These are phyloP conservation scores for Mola mola DNA, from an alignment of 2,113 vertebrate genomes.

Conservation along the genomic window DNA sequence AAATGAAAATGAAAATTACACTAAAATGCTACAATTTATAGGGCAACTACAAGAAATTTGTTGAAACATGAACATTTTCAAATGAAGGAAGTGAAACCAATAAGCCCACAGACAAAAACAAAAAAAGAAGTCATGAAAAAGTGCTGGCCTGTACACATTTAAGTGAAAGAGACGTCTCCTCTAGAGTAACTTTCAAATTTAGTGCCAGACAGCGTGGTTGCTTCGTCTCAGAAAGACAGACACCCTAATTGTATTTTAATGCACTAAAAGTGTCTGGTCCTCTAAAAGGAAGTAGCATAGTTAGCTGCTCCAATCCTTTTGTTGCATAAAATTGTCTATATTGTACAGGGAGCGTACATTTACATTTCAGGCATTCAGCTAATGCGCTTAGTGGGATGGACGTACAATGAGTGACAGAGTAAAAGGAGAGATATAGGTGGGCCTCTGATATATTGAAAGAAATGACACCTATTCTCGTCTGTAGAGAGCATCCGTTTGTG, in stretches of 20 bases:
- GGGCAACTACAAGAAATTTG: too few relatives aligned
- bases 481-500: constrained; percentile 19
- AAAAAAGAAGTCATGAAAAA: constrained; percentile 13
- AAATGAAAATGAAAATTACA: too few relatives aligned
- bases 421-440: background rate
- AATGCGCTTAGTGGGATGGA: constrained; percentile 25
- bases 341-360: constrained; percentile 59
- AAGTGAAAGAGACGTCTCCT: constrained; percentile 29
- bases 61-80: background rate
- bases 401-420: constrained; percentile 4
- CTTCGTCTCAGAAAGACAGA: constrained; percentile 59
- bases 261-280: constrained; percentile 70
- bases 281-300: constrained; percentile 26
- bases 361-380: constrained; percentile 58
- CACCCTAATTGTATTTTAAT: constrained; percentile 63
- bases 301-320: constrained; percentile 15
- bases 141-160: constrained; percentile 18
- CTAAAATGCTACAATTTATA: too few relatives aligned
- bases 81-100: background rate
- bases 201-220: constrained; percentile 57
- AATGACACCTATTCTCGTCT: constrained; percentile 41
- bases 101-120: constrained; percentile 10
- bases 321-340: constrained; percentile 44
- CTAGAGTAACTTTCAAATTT: constrained; percentile 40
- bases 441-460: constrained; percentile 27